Conservation (phyloP, 2,797 vertebrate genomes). For the Acanthis flammea region DNA sequence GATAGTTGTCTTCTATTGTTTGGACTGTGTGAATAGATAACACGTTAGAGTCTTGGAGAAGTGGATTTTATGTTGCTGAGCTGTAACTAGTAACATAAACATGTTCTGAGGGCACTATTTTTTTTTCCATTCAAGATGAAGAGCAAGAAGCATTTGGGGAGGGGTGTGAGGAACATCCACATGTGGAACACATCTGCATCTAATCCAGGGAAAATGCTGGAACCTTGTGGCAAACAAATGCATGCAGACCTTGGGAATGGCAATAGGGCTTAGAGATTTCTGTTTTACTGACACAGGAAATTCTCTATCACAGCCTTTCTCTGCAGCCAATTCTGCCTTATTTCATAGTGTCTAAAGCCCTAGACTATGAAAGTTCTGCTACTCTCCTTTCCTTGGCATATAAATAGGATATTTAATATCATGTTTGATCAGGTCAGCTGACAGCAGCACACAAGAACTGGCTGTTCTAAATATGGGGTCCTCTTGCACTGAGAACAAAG, state of each 20-base stretch:
- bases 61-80: background rate
- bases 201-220: background rate
- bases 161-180: background rate
- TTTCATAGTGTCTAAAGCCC: background rate
- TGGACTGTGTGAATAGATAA: background rate
- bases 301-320: background rate
- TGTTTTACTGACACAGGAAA: background rate
- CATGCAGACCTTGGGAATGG: background rate
- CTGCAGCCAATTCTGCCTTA: background rate
- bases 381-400: background rate
- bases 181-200: background rate
- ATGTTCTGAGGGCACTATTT: background rate
- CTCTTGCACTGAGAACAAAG: background rate
- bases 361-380: background rate
- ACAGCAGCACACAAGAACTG: background rate
- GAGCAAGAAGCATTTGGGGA: background rate
- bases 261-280: background rate
- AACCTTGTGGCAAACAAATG: background rate
- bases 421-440: background rate
- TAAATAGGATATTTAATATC: background rate
- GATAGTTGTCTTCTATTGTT: accelerated
- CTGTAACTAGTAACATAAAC: background rate
- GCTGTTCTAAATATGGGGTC: background rate
- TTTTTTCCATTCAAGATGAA: background rate
- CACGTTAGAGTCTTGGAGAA: background rate